These are phyloP conservation scores for Ceratotherium simum DNA, from an alignment of 2,113 vertebrate genomes.

Conservation along the genomic window DNA sequence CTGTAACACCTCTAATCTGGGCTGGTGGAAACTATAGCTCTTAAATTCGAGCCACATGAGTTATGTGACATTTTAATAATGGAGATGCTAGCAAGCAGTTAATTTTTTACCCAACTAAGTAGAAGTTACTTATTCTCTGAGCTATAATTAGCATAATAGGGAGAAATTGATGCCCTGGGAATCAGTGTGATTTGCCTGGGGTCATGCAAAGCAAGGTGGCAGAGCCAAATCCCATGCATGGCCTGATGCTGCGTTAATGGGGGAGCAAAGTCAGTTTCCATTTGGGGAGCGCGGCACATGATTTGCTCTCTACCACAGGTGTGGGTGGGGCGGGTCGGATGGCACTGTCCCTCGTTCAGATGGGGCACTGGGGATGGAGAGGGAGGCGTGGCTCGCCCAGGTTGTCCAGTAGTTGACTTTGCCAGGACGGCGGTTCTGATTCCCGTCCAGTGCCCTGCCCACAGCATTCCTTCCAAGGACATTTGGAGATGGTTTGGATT, in stretches of 20 bases:
- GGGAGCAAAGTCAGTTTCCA: neutral
- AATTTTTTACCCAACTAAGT: neutral
- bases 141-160: neutral
- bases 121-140: neutral
- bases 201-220: neutral
- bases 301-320: accelerated
- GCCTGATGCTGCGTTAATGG: neutral
- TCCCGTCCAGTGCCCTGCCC: no score
- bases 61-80: neutral
- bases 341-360: accelerated
- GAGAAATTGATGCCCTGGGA: neutral
- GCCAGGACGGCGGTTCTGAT: neutral
- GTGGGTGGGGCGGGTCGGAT: accelerated
- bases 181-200: neutral
- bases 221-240: accelerated
- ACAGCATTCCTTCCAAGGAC: accelerated
- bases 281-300: accelerated
- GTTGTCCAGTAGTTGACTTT: neutral
- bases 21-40: neutral
- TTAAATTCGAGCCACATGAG: neutral
- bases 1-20: neutral
- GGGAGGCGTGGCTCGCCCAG: accelerated
- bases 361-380: no score
- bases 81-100: neutral
- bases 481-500: accelerated